phyloP scores from a whole-genome alignment of 2,113 vertebrate species.

The Petromus typicus region DNA sequence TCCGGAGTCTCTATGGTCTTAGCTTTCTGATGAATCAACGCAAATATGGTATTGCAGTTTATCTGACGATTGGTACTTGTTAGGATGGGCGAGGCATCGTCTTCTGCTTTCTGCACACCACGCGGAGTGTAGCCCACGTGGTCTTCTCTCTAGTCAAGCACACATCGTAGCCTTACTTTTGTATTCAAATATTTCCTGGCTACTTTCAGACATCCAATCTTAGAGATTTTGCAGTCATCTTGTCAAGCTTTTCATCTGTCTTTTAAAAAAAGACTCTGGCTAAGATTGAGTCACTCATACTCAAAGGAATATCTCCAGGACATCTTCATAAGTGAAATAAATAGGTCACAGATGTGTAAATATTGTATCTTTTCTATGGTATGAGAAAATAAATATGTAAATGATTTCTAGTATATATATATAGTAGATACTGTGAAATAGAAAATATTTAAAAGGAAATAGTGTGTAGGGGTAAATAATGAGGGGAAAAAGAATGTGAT shows the following conservation, averaged over 20 bases:
- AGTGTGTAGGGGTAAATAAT: too few species aligned
- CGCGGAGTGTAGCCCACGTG: background rate
- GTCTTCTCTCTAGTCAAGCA: conserved; percentile 26
- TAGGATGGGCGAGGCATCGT: background rate
- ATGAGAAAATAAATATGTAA: too few species aligned
- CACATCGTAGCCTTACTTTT: background rate
- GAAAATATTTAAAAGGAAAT: too few species aligned
- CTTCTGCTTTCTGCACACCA: background rate
- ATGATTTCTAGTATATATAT: too few species aligned
- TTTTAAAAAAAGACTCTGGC: too few species aligned
- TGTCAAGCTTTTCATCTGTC: conserved; percentile 6
- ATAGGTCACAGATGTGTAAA: too few species aligned
- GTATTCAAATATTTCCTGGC: conserved; percentile 10
- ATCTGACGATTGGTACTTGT: background rate
- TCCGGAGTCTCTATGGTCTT: background rate
- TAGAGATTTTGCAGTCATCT: conserved; percentile 37
- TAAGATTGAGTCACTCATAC: too few species aligned
- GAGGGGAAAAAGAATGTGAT: too few species aligned
- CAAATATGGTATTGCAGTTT: background rate
- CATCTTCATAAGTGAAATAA: too few species aligned
- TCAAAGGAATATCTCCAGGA: too few species aligned
- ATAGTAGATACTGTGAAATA: too few species aligned
- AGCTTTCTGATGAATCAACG: background rate
- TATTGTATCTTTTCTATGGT: too few species aligned
- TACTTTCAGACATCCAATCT: background rate